phyloP scores from a whole-genome alignment of 2,888 invertebrate genomes.

The Sepiola atlantica region DNA sequence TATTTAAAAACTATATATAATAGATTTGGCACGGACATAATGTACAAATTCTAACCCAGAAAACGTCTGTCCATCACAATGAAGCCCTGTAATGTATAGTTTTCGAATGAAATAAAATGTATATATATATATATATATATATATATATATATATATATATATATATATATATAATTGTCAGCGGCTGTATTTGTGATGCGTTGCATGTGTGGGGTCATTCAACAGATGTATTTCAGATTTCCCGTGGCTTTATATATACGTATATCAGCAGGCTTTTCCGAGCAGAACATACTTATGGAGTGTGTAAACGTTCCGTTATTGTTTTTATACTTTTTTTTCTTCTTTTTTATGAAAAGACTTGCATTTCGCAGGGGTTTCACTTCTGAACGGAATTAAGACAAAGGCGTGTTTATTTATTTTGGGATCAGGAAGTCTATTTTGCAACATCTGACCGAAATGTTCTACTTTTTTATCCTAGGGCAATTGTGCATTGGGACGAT shows the following conservation, averaged over 20 bases:
- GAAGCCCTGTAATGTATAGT: no score
- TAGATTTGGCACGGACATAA: no score
- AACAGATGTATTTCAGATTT: background rate
- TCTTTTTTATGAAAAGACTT: background rate
- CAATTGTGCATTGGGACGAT: background rate
- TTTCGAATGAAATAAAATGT: background rate
- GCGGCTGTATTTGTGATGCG: background rate
- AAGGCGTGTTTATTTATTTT: conserved; percentile 32
- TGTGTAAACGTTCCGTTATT: background rate
- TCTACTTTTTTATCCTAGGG: background rate
- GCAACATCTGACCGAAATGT: conserved; percentile 2
- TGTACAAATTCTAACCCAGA: no score
- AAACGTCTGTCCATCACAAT: no score
- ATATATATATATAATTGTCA: background rate
- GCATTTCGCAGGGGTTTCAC: background rate
- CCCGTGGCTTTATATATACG: background rate
- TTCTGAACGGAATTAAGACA: conserved; percentile 8
- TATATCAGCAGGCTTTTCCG: background rate
- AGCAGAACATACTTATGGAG: background rate
- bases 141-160: conserved; percentile 12
- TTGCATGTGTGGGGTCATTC: background rate
- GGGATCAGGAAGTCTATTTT: background rate
- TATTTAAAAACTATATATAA: no score
- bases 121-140: conserved; percentile 32
- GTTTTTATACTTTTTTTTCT: background rate